Conservation (phyloP, 2,113 vertebrate species). For the Megatriorchis doriae region DNA sequence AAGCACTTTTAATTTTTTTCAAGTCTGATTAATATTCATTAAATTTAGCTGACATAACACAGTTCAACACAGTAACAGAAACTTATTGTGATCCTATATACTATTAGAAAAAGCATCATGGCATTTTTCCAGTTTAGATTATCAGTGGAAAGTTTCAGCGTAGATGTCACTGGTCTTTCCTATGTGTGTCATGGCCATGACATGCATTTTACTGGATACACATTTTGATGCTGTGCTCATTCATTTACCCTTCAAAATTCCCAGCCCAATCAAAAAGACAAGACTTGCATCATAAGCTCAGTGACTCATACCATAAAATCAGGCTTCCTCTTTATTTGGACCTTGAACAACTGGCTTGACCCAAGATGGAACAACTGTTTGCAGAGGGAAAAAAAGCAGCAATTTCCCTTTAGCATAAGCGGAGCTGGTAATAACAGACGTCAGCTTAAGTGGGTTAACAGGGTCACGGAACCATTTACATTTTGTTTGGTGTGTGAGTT, state of each 20-base stretch:
- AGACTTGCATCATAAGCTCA: slow-evolving; percentile 1
- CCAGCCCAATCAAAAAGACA: neutral
- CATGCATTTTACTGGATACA: neutral
- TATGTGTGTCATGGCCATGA: neutral
- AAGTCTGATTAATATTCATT: neutral
- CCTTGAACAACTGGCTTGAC: slow-evolving; percentile 12
- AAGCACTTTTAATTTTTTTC: neutral
- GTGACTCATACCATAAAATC: slow-evolving; percentile 7
- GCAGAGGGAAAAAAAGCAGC: neutral
- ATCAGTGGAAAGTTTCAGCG: neutral
- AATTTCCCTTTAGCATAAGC: neutral
- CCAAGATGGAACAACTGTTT: slow-evolving; percentile 29
- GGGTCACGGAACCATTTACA: neutral
- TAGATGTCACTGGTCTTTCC: neutral
- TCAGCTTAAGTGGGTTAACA: neutral
- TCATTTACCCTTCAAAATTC: neutral
- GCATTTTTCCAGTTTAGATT: neutral
- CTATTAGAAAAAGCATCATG: neutral
- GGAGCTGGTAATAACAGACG: neutral
- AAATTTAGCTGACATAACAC: neutral
- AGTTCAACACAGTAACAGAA: neutral
- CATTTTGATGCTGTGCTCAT: neutral
- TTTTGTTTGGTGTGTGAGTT: neutral
- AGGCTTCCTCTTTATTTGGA: slow-evolving; percentile 38
- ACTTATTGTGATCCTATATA: neutral